Base-by-base conservation (phyloP, 2,113 vertebrate genomes). In the Nibea albiflora region DNA sequence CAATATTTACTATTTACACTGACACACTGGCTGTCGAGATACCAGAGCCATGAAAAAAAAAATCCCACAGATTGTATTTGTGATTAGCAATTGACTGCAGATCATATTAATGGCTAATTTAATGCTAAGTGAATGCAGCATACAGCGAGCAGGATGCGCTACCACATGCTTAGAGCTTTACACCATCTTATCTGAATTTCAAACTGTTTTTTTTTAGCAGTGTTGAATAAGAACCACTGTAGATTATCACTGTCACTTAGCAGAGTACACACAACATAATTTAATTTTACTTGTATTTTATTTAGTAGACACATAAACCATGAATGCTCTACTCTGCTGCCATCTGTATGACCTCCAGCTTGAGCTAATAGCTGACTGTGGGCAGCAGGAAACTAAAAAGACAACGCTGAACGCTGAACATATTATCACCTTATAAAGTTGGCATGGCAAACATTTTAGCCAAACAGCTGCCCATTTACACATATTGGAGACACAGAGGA, bases 61-160 rank as follows among this genome's bases (percentile, higher is more conserved):
- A 60, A 76, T 17, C 8, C 24, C 49, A 68, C 67, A 68, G 49
- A 68, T 69, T 78, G 64, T 57, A 42, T 73, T 62, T 57, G 39
- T 47, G 16, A 72, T 76, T 42, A 61, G 24, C 47, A 35, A 49
- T 46, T 75, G 64, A 81, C 22, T 53, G 64, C 42, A 53, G 46
- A 62, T 71, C 35, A 54, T 61, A 49, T 83, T 75, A 50, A 62
- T 20, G 63, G 42, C 15, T 56, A 20, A 62, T 66, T 66, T 19
- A n/a, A 75, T 54, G 65, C 65, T 62, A 20, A 54, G 50, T 28
- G 58, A 5, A 68, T 26, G 35, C 79, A 71, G 42, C 70, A 17
- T 28, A 16, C 31, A 57, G 62, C 62, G 8, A 61, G 67, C 47
- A 54, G 53, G 62, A 52, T 11, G 22, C 15, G 14, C 68, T 35